A percentile compares a stretch with the other conserved stretches of the same genome.
These are phyloP conservation scores for Malacoraja senta DNA, from an alignment of 2,797 vertebrate genomes.

Conservation along the genomic window DNA sequence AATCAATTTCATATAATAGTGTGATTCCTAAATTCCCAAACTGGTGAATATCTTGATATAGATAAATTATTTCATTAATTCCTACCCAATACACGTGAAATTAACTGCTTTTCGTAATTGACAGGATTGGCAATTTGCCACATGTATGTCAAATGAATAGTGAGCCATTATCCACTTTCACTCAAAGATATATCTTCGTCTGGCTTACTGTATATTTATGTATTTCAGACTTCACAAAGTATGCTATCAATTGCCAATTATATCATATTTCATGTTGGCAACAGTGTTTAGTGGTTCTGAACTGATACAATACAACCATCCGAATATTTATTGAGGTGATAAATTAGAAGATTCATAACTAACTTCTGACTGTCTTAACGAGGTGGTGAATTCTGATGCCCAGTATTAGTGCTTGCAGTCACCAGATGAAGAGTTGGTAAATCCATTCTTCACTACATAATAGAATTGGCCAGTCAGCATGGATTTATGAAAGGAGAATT, in stretches of 20 bases:
- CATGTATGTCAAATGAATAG: not conserved
- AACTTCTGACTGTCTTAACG: not conserved
- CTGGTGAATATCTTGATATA: not conserved
- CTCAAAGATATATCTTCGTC: not conserved
- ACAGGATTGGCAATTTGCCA: not conserved
- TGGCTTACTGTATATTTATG: not conserved
- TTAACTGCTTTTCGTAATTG: not conserved
- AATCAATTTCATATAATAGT: not conserved
- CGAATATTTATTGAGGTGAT: not conserved
- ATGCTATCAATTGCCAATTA: not conserved
- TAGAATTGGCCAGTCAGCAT: no score
- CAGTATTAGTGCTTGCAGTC: not conserved
- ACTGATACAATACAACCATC: not conserved
- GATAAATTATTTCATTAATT: not conserved
- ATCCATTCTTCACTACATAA: no score
- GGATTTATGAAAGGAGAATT: no score
- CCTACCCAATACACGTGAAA: not conserved
- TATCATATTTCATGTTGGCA: not conserved
- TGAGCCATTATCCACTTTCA: not conserved
- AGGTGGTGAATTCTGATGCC: not conserved
- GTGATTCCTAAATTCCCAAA: not conserved
- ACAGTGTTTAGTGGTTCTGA: not conserved
- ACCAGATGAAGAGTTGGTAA: no score
- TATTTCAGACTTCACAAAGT: not conserved
- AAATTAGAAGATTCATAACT: not conserved